A percentile compares a stretch with the other conserved stretches of the same genome.
These are phyloP conservation scores for Vannuccia rotundouncinata DNA, from an alignment of 2,888 invertebrate species.

Conservation along the genomic window DNA sequence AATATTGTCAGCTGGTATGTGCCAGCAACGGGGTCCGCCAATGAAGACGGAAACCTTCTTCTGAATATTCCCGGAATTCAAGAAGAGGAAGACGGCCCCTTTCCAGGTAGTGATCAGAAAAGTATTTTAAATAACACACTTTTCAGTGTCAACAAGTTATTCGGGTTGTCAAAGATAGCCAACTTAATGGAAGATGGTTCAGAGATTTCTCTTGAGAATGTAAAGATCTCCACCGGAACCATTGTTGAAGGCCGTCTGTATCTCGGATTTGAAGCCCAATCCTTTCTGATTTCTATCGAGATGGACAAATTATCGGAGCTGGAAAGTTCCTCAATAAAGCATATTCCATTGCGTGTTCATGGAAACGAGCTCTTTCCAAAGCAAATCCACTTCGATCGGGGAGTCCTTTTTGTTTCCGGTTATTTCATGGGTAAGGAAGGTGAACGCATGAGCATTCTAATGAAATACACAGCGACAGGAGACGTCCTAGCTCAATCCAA, in stretches of 20 bases:
- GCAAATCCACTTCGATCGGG: not conserved
- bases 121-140: not conserved
- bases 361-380: not conserved
- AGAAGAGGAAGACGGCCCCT: not conserved
- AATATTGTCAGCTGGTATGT: slow-evolving; percentile 21
- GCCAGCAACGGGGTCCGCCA: not conserved
- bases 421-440: not conserved
- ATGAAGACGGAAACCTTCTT: not conserved
- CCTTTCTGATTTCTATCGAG: not conserved
- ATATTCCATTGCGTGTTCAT: not conserved
- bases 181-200: not conserved
- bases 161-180: not conserved
- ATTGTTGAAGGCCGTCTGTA: not conserved
- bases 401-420: not conserved
- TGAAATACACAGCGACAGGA: not conserved
- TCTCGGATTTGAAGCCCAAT: not conserved
- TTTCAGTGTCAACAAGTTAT: not conserved
- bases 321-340: not conserved
- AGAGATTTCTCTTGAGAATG: not conserved
- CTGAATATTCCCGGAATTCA: not conserved
- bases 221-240: not conserved
- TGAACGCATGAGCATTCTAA: not conserved
- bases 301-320: not conserved
- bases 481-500: not conserved
- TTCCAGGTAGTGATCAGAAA: not conserved